Conservation (phyloP, 2,888 invertebrate genomes). For the Acronicta alni region DNA sequence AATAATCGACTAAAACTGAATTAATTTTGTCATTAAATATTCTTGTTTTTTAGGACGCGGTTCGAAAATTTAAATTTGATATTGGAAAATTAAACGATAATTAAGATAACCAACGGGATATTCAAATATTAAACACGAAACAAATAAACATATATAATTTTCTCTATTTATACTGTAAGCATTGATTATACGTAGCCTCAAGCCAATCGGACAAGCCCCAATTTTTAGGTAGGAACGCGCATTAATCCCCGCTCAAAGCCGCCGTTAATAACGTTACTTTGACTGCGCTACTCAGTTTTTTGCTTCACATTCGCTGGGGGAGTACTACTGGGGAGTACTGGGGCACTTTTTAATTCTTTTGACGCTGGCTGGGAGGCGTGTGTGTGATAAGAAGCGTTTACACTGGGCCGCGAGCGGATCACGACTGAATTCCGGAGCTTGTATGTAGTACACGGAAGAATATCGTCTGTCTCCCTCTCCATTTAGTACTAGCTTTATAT, state of each 20-base stretch:
- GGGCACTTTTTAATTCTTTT: slow-evolving; percentile 61
- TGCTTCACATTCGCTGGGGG: slow-evolving; percentile 35
- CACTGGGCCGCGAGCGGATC: slow-evolving; percentile 17
- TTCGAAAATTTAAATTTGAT: no score
- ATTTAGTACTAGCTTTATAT: no score
- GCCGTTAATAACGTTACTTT: slow-evolving; percentile 58
- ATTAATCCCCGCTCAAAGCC: slow-evolving; percentile 54
- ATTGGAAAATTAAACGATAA: no score
- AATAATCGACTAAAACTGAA: no score
- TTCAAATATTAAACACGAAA: no score
- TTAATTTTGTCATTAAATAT: no score
- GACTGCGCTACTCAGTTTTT: slow-evolving; percentile 44
- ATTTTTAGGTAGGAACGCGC: slow-evolving; percentile 25
- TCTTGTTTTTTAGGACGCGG: no score
- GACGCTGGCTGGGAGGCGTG: slow-evolving; percentile 44
- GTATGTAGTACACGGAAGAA: no score
- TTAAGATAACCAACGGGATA: no score
- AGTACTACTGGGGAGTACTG: slow-evolving; percentile 24
- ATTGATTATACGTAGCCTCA: not conserved
- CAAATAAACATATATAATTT: not conserved
- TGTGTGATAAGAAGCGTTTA: slow-evolving; percentile 32
- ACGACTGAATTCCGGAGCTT: not conserved
- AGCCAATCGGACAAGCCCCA: slow-evolving; percentile 31
- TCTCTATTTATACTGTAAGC: not conserved
- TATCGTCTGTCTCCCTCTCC: no score